Conservation (phyloP, 2,888 invertebrate species). For the Heliconius ethilla region DNA sequence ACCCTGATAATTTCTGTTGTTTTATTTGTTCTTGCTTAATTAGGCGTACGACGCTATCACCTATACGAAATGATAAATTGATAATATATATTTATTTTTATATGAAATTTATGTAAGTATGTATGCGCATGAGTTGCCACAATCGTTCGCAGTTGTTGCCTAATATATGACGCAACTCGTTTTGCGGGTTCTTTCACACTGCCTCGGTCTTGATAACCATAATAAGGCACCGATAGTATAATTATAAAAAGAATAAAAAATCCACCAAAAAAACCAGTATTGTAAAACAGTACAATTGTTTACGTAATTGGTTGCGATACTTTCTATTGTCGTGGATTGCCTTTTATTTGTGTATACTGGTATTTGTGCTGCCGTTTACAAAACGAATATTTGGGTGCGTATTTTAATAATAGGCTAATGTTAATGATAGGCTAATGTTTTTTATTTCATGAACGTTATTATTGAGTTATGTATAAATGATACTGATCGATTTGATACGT, state of each 20-base stretch:
- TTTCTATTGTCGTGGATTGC: constrained; percentile 77
- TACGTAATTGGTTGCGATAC: constrained; percentile 68
- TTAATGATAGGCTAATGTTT: too few species aligned
- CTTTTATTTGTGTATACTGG: constrained; percentile 52
- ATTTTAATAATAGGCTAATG: constrained; percentile 45
- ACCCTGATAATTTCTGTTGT: constrained; percentile 72
- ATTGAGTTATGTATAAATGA: background rate
- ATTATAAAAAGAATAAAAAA: constrained; percentile 32
- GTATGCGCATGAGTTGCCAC: constrained; percentile 21
- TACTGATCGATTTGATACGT: background rate
- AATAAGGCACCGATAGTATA: constrained; percentile 32
- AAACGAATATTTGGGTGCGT: constrained; percentile 55
- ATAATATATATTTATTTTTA: background rate
- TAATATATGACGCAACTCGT: constrained; percentile 34
- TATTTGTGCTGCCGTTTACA: constrained; percentile 60
- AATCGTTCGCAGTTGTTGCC: constrained; percentile 21
- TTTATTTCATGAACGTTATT: background rate
- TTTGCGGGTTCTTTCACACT: constrained; percentile 36
- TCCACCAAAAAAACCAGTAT: constrained; percentile 55
- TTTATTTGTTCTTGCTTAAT: constrained; percentile 64
- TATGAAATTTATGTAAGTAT: constrained; percentile 1
- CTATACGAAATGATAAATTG: constrained; percentile 1
- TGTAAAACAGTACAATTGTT: constrained; percentile 63
- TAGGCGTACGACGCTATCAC: constrained; percentile 28
- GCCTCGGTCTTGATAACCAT: constrained; percentile 37